Conservation (phyloP, 1,140 invertebrate genomes). For the Drosophila arizonae region DNA sequence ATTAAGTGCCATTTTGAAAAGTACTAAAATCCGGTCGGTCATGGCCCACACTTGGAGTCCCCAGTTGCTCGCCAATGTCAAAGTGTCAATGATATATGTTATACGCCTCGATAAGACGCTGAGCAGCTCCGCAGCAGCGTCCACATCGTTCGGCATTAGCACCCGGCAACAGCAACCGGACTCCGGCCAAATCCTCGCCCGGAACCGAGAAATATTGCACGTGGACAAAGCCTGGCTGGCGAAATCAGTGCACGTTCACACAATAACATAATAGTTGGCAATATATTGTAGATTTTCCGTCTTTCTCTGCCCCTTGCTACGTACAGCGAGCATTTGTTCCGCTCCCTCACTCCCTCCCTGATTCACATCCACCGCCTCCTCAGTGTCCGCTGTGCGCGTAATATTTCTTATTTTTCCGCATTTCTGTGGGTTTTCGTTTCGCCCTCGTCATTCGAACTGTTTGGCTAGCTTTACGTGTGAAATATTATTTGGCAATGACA, state of each 20-base stretch:
- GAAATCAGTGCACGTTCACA: conserved; percentile 77
- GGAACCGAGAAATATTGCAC: conserved; percentile 63
- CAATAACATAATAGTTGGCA: conserved; percentile 81
- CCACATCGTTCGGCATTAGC: background rate
- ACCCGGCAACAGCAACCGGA: conserved; percentile 3
- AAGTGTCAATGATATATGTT: conserved; percentile 82
- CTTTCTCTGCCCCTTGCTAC: conserved; percentile 27
- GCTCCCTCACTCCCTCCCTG: background rate
- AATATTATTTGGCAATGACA: conserved; percentile 63
- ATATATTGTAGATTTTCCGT: conserved; percentile 67
- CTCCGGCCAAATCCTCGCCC: conserved; percentile 8
- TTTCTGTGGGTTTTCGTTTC: conserved; percentile 31
- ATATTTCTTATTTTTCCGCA: conserved; percentile 58
- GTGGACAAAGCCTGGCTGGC: conserved; percentile 66
- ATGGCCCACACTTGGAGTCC: conserved; percentile 56
- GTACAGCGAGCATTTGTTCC: background rate
- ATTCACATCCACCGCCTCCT: background rate
- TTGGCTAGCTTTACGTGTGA: conserved; percentile 38
- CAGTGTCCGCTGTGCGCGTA: conserved; percentile 17
- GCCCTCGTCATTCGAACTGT: background rate
- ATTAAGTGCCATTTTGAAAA: conserved; percentile 83
- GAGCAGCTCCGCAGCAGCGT: conserved; percentile 13
- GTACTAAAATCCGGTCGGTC: conserved; percentile 82
- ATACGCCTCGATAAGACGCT: conserved; percentile 77
- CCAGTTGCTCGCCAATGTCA: conserved; percentile 63